A percentile compares a stretch with the other conserved stretches of the same genome.
Evolutionary conservation across 1,140 invertebrate genomes (phyloP).

Genomic region (Dendroctonus valens): DNA sequence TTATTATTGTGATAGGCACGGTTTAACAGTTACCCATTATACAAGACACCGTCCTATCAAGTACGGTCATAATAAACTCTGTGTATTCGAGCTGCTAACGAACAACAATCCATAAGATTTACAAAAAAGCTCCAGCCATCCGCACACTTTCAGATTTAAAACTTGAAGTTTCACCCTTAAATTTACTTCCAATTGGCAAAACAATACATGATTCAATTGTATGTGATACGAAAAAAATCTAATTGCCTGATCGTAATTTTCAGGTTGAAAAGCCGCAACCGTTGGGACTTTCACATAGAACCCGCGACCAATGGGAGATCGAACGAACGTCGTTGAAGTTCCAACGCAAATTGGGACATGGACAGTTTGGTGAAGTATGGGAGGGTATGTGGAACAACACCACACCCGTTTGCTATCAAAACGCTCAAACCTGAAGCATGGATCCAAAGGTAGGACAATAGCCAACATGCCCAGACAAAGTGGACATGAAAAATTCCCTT

Average conservation of each 20-base stretch:
- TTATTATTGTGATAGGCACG: no score
- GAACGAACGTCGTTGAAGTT: slow-evolving; percentile 93
- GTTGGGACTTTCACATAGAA: slow-evolving; percentile 93
- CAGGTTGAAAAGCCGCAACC: slow-evolving; percentile 98
- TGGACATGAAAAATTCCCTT: background rate
- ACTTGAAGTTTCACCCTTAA: no score
- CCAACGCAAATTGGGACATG: slow-evolving; percentile 94
- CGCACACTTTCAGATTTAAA: no score
- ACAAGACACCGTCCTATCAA: no score
- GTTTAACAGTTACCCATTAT: no score
- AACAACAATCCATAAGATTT: no score
- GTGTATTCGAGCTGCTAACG: no score
- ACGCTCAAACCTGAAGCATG: slow-evolving; percentile 97
- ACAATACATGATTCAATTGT: no score
- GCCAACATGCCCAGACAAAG: background rate
- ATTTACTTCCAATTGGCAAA: no score
- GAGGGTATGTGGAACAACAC: slow-evolving; percentile 99
- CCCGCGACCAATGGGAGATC: slow-evolving; percentile 98
- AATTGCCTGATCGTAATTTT: slow-evolving; percentile 20
- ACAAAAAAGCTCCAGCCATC: no score
- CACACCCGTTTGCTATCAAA: slow-evolving; percentile 97
- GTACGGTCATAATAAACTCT: no score
- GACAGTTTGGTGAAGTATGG: slow-evolving; percentile 99
- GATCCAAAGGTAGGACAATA: slow-evolving; percentile 69
- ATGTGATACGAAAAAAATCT: no score